Evolutionary conservation across 1,140 invertebrate genomes (phyloP).

Genomic region (Scaptomyza pallida): DNA sequence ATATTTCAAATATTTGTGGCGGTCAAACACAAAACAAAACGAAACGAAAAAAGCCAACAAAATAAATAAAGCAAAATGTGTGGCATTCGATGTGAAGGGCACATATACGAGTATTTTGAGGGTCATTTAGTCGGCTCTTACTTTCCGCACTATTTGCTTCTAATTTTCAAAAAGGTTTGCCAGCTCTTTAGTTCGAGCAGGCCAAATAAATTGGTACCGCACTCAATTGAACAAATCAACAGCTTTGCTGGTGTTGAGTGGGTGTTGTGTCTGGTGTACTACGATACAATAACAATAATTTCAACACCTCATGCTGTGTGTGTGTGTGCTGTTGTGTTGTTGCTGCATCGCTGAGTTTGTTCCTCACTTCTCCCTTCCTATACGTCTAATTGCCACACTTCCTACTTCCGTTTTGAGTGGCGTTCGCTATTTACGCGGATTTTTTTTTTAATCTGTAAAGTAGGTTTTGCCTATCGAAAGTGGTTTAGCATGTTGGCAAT

Average conservation of each 20-base stretch:
- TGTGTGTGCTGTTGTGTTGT: conserved; percentile 33
- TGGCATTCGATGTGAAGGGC: conserved; percentile 65
- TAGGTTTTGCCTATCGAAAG: conserved; percentile 60
- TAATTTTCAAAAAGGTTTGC: conserved; percentile 50
- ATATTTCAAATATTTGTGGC: conserved; percentile 61
- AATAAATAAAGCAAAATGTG: conserved; percentile 48
- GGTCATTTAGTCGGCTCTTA: conserved; percentile 34
- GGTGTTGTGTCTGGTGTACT: background rate
- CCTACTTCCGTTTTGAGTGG: conserved; percentile 73
- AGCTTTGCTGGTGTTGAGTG: conserved; percentile 3
- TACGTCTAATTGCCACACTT: conserved; percentile 71
- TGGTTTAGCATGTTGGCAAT: conserved; percentile 47
- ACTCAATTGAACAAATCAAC: conserved; percentile 53
- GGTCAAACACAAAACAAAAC: conserved; percentile 12
- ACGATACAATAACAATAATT: conserved; percentile 22
- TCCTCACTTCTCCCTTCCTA: too few species aligned
- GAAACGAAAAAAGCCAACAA: background rate
- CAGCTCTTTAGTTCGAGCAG: conserved; percentile 64
- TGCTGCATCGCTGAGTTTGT: conserved; percentile 58
- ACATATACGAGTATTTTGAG: conserved; percentile 36
- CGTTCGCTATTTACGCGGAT: conserved; percentile 10
- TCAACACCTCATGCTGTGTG: conserved; percentile 39
- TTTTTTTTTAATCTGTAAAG: conserved; percentile 29
- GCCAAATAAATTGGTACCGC: conserved; percentile 37
- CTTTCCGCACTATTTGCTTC: conserved; percentile 66